phyloP scores from a whole-genome alignment of 92 coral and sea anemone species.

The Metridium senile region DNA sequence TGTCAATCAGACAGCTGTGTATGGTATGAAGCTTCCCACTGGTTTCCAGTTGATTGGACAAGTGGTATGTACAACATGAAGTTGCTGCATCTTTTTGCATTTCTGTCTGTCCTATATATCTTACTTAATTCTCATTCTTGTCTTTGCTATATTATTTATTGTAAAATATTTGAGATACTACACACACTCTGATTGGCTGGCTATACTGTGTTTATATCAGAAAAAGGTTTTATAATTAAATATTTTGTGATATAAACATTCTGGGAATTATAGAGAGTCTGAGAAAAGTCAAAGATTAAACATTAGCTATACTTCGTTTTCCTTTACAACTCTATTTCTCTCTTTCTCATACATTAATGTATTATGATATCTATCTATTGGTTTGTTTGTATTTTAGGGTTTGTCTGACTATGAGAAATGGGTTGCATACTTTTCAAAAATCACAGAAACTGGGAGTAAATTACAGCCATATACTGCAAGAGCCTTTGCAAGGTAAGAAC shows the following conservation, averaged over 20 bases:
- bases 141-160: no score
- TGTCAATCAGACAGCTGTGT: conserved; percentile 65
- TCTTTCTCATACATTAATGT: no score
- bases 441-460: conserved; percentile 22
- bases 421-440: conserved; percentile 65
- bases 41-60: conserved; percentile 74
- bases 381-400: conserved; percentile 57
- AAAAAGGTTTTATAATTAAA: no score
- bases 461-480: conserved; percentile 46
- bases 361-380: neutral
- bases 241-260: no score
- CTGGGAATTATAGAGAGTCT: no score
- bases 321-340: no score
- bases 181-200: no score
- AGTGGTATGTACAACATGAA: conserved; percentile 39
- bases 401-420: conserved; percentile 65
- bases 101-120: neutral
- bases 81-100: neutral
- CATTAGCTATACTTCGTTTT: no score
- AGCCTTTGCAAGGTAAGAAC: conserved; percentile 49
- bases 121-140: no score
- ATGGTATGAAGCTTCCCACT: conserved; percentile 71
- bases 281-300: no score
- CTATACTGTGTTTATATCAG: no score
- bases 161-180: no score